These are phyloP conservation scores for Copidosoma floridanum DNA, from an alignment of 1,140 invertebrate species.

Conservation along the genomic window DNA sequence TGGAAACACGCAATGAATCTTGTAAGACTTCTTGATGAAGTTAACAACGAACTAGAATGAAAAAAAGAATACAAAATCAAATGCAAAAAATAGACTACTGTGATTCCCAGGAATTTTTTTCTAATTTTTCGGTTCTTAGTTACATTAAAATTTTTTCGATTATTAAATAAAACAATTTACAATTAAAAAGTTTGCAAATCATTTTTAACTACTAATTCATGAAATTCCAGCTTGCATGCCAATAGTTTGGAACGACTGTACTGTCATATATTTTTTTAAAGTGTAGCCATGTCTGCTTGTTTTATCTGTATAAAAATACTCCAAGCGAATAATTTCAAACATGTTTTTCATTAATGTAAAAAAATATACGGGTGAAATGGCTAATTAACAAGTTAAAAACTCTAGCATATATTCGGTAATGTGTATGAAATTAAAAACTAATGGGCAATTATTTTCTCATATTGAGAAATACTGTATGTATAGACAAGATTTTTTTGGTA, in stretches of 20 bases:
- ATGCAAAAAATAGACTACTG: constrained; percentile 36
- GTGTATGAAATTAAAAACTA: constrained; percentile 27
- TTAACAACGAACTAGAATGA: constrained; percentile 33
- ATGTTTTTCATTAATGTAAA: constrained; percentile 24
- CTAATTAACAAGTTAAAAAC: constrained; percentile 26
- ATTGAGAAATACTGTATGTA: constrained; percentile 22
- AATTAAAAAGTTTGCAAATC: background rate
- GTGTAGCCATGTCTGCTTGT: constrained; percentile 34
- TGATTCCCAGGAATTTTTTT: constrained; percentile 42
- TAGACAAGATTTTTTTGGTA: constrained; percentile 20
- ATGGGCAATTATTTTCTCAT: constrained; percentile 29
- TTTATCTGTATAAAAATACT: constrained; percentile 37
- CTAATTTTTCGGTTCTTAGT: no score
- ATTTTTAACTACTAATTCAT: background rate
- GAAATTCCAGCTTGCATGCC: no score
- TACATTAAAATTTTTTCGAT: no score
- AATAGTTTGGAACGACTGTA: constrained; percentile 27
- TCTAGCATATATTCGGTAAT: constrained; percentile 33
- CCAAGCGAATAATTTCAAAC: constrained; percentile 37
- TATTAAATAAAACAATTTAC: background rate
- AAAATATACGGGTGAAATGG: constrained; percentile 21
- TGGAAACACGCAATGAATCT: constrained; percentile 29
- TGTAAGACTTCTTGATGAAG: constrained; percentile 36
- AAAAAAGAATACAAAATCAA: constrained; percentile 14
- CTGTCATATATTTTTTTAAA: constrained; percentile 34